phyloP scores from a whole-genome alignment of 2,888 invertebrate species.

The Apotomis capreana region DNA sequence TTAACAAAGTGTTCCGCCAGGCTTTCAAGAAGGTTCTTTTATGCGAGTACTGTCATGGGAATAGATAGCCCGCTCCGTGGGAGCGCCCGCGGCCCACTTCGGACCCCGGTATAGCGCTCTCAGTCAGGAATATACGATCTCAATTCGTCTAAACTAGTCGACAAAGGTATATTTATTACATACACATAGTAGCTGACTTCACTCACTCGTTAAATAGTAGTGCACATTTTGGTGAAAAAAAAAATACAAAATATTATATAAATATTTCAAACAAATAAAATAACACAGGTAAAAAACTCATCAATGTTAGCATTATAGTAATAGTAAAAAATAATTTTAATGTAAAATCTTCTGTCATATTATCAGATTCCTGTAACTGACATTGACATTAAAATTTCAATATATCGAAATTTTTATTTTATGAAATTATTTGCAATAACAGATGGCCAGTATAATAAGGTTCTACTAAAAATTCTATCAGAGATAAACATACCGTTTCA shows the following conservation, averaged over 20 bases:
- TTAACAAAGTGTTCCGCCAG: conserved; percentile 96
- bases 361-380: neutral
- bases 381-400: neutral
- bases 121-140: conserved; percentile 75
- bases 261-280: conserved; percentile 2
- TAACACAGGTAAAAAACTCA: conserved; percentile 7
- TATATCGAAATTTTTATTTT: neutral
- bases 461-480: no score
- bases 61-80: conserved; percentile 80
- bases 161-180: conserved; percentile 55
- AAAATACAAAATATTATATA: neutral
- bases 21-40: conserved; percentile 94
- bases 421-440: neutral
- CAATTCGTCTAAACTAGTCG: conserved; percentile 68
- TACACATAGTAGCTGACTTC: neutral
- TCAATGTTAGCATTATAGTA: conserved; percentile 5
- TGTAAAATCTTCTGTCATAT: conserved; percentile 15
- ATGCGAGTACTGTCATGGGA: conserved; percentile 87
- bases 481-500: no score
- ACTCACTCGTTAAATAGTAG: neutral
- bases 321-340: conserved; percentile 9
- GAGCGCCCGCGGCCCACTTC: conserved; percentile 78
- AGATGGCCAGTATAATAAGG: neutral
- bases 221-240: neutral
- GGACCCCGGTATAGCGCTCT: conserved; percentile 78